Evolutionary conservation across 1,140 invertebrate species (phyloP).

Genomic region (Drosophila chauvacae): DNA sequence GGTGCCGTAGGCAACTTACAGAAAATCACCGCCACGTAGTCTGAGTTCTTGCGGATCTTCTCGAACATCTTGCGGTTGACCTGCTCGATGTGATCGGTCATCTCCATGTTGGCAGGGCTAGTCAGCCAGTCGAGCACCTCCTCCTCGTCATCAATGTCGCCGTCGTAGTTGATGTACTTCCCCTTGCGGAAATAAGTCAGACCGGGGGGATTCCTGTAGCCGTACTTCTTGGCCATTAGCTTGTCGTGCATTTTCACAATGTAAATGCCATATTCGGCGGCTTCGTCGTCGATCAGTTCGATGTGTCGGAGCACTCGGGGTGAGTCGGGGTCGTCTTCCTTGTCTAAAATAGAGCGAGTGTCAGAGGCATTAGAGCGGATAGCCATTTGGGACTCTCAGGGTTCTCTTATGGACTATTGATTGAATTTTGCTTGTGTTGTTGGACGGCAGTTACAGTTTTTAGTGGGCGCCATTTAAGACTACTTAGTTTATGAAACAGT

Average conservation of each 20-base stretch:
- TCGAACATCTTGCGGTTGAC: conserved; percentile 97
- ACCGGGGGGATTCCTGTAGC: conserved; percentile 94
- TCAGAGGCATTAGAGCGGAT: background rate
- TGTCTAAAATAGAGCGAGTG: conserved; percentile 87
- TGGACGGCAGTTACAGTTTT: conserved; percentile 83
- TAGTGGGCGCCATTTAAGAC: conserved; percentile 64
- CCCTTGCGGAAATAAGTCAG: conserved; percentile 96
- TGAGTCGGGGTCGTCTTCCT: conserved; percentile 91
- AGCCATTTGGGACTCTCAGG: background rate
- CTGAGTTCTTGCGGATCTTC: conserved; percentile 94
- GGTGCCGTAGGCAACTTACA: conserved; percentile 88
- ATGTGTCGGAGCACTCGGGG: conserved; percentile 92
- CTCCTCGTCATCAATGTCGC: conserved; percentile 96
- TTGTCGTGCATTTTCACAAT: conserved; percentile 95
- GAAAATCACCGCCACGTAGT: conserved; percentile 97
- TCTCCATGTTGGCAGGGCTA: conserved; percentile 96
- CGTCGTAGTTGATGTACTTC: conserved; percentile 96
- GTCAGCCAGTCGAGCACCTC: conserved; percentile 97
- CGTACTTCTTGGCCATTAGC: conserved; percentile 97
- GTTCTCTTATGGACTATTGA: conserved; percentile 18
- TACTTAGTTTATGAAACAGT: conserved; percentile 17
- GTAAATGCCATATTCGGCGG: conserved; percentile 95
- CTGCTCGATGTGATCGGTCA: conserved; percentile 96
- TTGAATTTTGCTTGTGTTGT: conserved; percentile 37
- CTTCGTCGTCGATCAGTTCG: conserved; percentile 96